Evolutionary conservation across 2,888 invertebrate species (phyloP).

Genomic region (Apantesis nais): DNA sequence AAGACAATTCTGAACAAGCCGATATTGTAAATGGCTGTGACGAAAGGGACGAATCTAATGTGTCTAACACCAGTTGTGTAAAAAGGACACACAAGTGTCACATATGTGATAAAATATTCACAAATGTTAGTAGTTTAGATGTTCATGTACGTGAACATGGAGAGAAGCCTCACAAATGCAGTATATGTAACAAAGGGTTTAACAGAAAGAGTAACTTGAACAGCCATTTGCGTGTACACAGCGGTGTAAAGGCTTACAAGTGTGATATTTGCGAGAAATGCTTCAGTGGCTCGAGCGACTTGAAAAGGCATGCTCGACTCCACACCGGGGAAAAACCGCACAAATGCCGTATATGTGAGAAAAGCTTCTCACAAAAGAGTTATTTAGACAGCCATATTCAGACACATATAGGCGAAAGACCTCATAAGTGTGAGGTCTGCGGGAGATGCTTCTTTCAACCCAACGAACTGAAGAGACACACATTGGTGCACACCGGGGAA

Average conservation of each 20-base stretch:
- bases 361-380: not conserved
- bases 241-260: not conserved
- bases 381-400: not conserved
- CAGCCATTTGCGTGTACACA: not conserved
- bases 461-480: not conserved
- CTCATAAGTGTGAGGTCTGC: not conserved
- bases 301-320: not conserved
- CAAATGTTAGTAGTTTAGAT: not conserved
- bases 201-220: slow-evolving; percentile 1
- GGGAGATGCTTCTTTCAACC: not conserved
- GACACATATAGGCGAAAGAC: not conserved
- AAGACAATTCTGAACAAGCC: not conserved
- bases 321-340: not conserved
- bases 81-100: not conserved
- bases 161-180: not conserved
- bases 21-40: not conserved
- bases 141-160: not conserved
- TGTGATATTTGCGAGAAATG: not conserved
- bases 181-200: not conserved
- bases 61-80: not conserved
- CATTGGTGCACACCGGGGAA: not conserved
- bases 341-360: not conserved
- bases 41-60: not conserved
- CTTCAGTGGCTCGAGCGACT: not conserved
- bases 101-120: not conserved